A percentile compares a stretch with the other conserved stretches of the same genome.
Conservation (phyloP, 2,888 invertebrate genomes). For the Xylophagus ater region DNA sequence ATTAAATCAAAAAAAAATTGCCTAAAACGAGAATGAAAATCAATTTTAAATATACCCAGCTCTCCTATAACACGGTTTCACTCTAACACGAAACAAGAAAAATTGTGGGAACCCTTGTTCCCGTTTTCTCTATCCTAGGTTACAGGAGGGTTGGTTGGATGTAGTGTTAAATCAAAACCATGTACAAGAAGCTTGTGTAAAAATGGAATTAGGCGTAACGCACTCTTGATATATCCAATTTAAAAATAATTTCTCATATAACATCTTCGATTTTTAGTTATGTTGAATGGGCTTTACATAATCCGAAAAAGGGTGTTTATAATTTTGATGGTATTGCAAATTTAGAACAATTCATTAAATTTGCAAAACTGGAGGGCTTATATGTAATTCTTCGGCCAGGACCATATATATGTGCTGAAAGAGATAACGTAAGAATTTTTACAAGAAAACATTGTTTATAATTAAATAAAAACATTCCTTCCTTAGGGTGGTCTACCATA, state of each 20-base stretch:
- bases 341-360: conserved; percentile 54
- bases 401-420: conserved; percentile 86
- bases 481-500: conserved; percentile 65
- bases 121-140: too few relatives aligned
- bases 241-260: neutral
- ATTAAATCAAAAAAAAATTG: too few relatives aligned
- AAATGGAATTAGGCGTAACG: neutral
- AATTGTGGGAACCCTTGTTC: too few relatives aligned
- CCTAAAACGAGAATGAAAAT: too few relatives aligned
- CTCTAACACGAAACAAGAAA: too few relatives aligned
- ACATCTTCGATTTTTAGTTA: conserved; percentile 45
- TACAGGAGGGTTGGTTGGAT: too few relatives aligned
- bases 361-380: conserved; percentile 66
- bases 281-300: conserved; percentile 82
- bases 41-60: too few relatives aligned
- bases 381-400: conserved; percentile 76
- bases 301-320: conserved; percentile 58
- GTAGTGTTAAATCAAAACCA: too few relatives aligned
- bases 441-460: neutral
- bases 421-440: conserved; percentile 49
- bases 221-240: neutral
- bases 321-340: conserved; percentile 55
- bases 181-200: neutral
- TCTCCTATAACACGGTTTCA: too few relatives aligned
- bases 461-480: neutral